Base-by-base conservation (phyloP, 2,797 vertebrate genomes). In the Chaetophractus vellerosus region DNA sequence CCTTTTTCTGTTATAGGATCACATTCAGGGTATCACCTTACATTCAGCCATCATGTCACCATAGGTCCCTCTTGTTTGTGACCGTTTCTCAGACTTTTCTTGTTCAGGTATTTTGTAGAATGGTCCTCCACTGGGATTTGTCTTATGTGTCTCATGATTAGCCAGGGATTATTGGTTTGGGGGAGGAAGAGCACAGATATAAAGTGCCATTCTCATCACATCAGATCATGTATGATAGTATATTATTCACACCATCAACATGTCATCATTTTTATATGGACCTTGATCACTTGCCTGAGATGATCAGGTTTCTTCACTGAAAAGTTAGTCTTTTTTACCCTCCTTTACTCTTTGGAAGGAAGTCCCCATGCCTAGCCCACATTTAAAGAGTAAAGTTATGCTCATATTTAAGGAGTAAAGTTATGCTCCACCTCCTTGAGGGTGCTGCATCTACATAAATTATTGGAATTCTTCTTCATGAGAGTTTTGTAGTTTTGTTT, bases 401-500 rank as follows among this genome's bases (percentile, higher is more conserved):
- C 16, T 66, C 81, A n/a, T n/a, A n/a, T n/a, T n/a, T 80, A 33
- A 78, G 28, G 3, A 80, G 1, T 52, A 8, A 8, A 41, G 12
- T 6, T 38, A 31, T 85, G 18, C 16, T 66, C 81, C 19, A 63
- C 41, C 64, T 36, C 18, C 28, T 36, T 74, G 23, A 76, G 41
- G 68, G 28, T 19, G 84, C 8, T 41, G 1, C 45, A 48, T 80
- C 24, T 84, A 57, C 24, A 59, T n/a, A 75, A 66, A 59, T 64
- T 68, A 72, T 45, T 80, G 18, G 92, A 96, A 75, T 79, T 28
- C 5, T 66, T 75, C 19, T 84, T 16, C 64, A 79, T n/a, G 7
- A 1, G 21, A 88, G 15, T 4, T 2, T 68, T 74, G 9, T 18
- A 88, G 15, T 4, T 2, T 68, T 74, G 9, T 18, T 7, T 52